These are phyloP conservation scores for Axea sp. DNA, from an alignment of 2,888 invertebrate genomes.

Conservation along the genomic window DNA sequence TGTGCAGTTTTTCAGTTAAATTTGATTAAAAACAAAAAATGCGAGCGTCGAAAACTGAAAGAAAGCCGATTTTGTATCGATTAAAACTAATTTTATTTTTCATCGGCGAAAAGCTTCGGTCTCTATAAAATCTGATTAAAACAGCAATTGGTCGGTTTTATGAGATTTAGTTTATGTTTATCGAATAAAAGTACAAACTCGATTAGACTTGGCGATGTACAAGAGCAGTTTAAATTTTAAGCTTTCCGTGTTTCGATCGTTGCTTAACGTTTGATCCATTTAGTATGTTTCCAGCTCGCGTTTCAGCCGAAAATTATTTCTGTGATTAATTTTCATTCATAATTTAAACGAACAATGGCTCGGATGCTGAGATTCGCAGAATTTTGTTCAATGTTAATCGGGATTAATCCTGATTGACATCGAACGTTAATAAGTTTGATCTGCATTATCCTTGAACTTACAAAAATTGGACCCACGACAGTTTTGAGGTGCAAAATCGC, in stretches of 20 bases:
- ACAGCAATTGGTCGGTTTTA: slow-evolving; percentile 22
- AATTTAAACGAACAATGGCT: too few relatives aligned
- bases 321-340: too few relatives aligned
- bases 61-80: slow-evolving; percentile 17
- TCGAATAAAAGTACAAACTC: slow-evolving; percentile 18
- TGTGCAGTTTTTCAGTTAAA: slow-evolving; percentile 1
- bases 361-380: too few relatives aligned
- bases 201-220: neutral
- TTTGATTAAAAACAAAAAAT: slow-evolving; percentile 9
- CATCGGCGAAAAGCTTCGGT: slow-evolving; percentile 16
- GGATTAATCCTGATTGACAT: too few relatives aligned
- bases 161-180: slow-evolving; percentile 35
- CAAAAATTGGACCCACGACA: too few relatives aligned
- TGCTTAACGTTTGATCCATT: neutral
- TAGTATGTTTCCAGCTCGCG: neutral
- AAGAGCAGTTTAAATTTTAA: neutral
- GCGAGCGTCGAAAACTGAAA: slow-evolving; percentile 10
- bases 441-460: too few relatives aligned
- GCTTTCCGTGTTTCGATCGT: neutral
- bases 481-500: too few relatives aligned
- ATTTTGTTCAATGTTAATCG: too few relatives aligned
- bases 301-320: too few relatives aligned
- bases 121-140: slow-evolving; percentile 29
- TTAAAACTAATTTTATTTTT: slow-evolving; percentile 37
- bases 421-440: too few relatives aligned